phyloP scores from a whole-genome alignment of 1,140 invertebrate genomes.

The Ditylenchus dipsaci region DNA sequence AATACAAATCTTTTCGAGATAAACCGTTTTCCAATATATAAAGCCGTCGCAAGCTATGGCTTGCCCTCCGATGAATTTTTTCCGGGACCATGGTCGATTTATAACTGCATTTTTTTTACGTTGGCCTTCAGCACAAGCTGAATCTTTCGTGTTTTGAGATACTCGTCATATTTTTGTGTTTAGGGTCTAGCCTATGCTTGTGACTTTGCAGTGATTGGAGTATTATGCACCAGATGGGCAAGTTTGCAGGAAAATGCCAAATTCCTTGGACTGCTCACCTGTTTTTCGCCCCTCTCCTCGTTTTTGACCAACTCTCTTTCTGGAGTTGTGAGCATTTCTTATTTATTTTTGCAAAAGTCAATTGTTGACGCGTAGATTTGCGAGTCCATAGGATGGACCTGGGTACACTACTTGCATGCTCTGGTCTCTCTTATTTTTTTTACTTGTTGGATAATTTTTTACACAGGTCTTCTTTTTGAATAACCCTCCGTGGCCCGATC shows the following conservation, averaged over 20 bases:
- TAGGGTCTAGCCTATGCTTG: constrained; percentile 28
- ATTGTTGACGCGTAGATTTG: constrained; percentile 22
- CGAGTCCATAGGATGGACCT: constrained; percentile 33
- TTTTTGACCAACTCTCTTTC: constrained; percentile 23
- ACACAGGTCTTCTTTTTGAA: constrained; percentile 12
- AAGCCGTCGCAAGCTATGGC: too few species aligned
- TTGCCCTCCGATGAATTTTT: too few species aligned
- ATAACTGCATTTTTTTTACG: too few species aligned
- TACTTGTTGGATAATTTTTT: constrained; percentile 22
- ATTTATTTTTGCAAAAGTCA: not conserved
- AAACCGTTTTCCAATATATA: too few species aligned
- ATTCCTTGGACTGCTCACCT: constrained; percentile 31
- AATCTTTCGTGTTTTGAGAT: too few species aligned
- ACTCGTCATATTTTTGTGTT: constrained; percentile 11
- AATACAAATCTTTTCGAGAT: too few species aligned
- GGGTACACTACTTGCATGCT: constrained; percentile 33
- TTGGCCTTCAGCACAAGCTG: too few species aligned
- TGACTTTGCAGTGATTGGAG: constrained; percentile 35
- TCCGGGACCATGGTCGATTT: too few species aligned
- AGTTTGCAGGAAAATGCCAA: constrained; percentile 33
- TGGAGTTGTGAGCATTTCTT: constrained; percentile 21
- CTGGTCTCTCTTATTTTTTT: constrained; percentile 19
- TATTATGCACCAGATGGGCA: constrained; percentile 32
- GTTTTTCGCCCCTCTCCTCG: constrained; percentile 28
- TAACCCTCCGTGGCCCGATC: too few species aligned